phyloP scores from a whole-genome alignment of 2,888 invertebrate genomes.

The Hermaeophaga mercurialis region DNA sequence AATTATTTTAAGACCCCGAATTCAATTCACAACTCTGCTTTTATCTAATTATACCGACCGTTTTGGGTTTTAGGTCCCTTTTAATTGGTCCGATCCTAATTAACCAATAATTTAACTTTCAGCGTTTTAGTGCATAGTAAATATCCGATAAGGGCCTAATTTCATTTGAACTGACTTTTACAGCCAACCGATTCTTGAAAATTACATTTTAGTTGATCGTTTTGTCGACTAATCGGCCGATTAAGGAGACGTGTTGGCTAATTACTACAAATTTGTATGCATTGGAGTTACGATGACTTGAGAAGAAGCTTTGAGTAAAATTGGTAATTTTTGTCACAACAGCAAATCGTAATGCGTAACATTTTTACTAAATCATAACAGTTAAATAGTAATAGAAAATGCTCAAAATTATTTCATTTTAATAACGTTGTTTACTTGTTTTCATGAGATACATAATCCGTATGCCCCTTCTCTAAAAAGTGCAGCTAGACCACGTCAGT shows the following conservation, averaged over 20 bases:
- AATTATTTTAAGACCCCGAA: conserved; percentile 14
- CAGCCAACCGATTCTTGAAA: conserved; percentile 28
- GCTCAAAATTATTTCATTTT: no score
- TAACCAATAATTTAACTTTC: conserved; percentile 31
- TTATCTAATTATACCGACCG: conserved; percentile 20
- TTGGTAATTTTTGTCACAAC: no score
- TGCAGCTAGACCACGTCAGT: no score
- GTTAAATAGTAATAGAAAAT: no score
- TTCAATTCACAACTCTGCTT: conserved; percentile 17
- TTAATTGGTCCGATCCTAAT: conserved; percentile 31
- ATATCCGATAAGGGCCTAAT: conserved; percentile 33
- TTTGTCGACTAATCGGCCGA: conserved; percentile 22
- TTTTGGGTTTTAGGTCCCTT: conserved; percentile 7
- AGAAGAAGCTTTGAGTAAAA: no score
- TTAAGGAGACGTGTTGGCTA: conserved; percentile 14
- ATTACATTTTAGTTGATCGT: conserved; percentile 21
- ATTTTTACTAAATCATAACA: no score
- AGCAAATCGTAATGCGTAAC: no score
- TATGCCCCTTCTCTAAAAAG: no score
- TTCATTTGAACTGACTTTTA: conserved; percentile 33
- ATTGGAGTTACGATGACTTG: background rate
- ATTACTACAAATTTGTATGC: conserved; percentile 14
- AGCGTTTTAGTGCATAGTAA: conserved; percentile 31
- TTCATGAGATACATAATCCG: no score
- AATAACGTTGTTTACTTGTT: no score